Conservation (phyloP, 2,113 vertebrate genomes). For the Phrynosoma platyrhinos region DNA sequence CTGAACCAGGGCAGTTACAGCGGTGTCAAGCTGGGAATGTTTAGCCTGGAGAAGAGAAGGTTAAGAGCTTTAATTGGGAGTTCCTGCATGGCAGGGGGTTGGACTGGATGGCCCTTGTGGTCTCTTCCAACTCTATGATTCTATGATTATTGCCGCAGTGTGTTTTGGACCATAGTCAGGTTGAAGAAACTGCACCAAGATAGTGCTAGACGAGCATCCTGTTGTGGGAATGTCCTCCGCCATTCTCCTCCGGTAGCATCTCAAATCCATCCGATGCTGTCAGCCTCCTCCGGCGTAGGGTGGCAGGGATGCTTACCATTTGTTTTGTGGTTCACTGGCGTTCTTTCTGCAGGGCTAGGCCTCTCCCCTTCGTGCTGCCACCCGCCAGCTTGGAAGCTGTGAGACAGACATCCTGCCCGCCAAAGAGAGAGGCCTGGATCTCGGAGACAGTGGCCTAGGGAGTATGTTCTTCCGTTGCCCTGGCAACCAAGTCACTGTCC, state of each 20-base stretch:
- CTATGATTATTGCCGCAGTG: no score
- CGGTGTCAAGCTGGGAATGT: no score
- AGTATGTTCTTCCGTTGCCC: slow-evolving; percentile 58
- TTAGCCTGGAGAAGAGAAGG: no score
- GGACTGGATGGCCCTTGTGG: no score
- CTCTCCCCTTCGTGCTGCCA: slow-evolving; percentile 83
- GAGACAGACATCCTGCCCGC: slow-evolving; percentile 67
- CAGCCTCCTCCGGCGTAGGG: slow-evolving; percentile 26
- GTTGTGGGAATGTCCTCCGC: neutral
- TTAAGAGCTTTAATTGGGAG: no score
- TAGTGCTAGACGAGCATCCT: no score
- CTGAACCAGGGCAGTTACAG: no score
- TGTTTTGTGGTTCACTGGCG: slow-evolving; percentile 82
- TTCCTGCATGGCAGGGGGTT: no score
- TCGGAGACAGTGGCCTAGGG: slow-evolving; percentile 57
- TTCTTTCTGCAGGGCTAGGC: slow-evolving; percentile 79
- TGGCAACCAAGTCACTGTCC: slow-evolving; percentile 65
- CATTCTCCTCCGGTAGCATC: fast-evolving
- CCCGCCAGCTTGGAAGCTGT: slow-evolving; percentile 61
- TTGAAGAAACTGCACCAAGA: no score
- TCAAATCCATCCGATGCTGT: no score
- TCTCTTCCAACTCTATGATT: no score
- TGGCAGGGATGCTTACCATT: slow-evolving; percentile 83
- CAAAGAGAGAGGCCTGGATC: slow-evolving; percentile 59
- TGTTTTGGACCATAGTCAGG: no score